Base-by-base conservation (phyloP, 2,797 vertebrate genomes). In the Petrocephalus schoutedeni region DNA sequence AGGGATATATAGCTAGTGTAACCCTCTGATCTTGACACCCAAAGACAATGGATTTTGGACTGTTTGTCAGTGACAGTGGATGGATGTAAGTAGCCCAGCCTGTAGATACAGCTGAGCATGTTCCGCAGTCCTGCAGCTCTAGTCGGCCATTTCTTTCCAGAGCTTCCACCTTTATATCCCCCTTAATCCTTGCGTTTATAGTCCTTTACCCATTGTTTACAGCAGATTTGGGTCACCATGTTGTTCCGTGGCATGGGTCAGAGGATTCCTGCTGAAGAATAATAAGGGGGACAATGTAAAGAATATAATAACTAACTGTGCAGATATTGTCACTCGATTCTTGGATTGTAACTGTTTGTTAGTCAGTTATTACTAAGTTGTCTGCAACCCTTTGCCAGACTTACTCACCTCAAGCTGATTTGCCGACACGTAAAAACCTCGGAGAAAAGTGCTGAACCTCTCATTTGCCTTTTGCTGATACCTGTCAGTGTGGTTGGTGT, bases 221-320 rank as follows among this genome's bases (percentile, higher is more conserved):
- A 2, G 21, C 32, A 36, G 57, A 86, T 86, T 59, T 61, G 92
- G 92, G 92, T 92, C 92, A 92, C 36, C 88, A 89, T 91, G 91
- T 84, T 91, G 86, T 86, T 83, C 90, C 89, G 88, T 88, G 88
- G 91, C 89, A 86, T 89, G 21, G 87, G 36, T 89, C 86, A 61
- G 12, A 59, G 67, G 85, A 85, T 54, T 28, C 56, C 53, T 19
- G 56, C 57, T 45, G 56, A 87, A 90, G 88, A 88, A 92, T 90
- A 92, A 89, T 84, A 85, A 61, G 82, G 90, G 92, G 92, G 45
- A 86, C 23, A 87, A 86, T 91, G 41, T 49, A 89, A 86, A 89
- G 85, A 21, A 59, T 86, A 54, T 90, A 80, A 92, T 93, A 89
- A 90, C 90, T 45, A 45, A 36, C 92, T 91, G 89, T 0, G 87